Evolutionary conservation across 2,113 vertebrate genomes (phyloP), one percentile per base, ranked within the genome.

Genomic region (Oostethus manadensis): DNA sequence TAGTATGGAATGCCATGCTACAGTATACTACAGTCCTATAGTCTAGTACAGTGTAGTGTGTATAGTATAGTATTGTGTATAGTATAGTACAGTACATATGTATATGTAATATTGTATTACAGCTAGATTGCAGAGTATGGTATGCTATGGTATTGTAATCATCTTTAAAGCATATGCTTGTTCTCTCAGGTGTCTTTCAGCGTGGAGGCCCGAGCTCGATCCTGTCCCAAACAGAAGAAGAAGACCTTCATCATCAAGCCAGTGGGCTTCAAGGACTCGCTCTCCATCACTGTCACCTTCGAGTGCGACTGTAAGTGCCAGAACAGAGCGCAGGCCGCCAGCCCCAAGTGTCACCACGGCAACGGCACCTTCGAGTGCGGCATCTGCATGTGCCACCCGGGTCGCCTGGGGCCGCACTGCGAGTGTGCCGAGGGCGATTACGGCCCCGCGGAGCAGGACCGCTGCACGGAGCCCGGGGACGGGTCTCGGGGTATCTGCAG

Each of bases 161-260:
- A 21, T 50, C 44, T 26, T 50, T 26, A 3, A 23, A 23, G 3
- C n/a, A 4, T 3, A 13, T 46, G 42, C 17, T 47, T 33, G 26
- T 44, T 18, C 3, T 2, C 40, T 2, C 56, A 99, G 97, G 97
- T 98, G 57, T 97, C 92, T 44, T 99, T 99, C 85, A 96, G 89
- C 26, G 93, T 98, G 0, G 94, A 96, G 76, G 93, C 93, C 60
- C 92, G 93, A 63, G 93, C 93, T 0, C 91, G 93, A 0, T 94
- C 94, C 4, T 99, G 97, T 58, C 97, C 95, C 0, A 81, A 64
- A 51, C 77, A 94, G 64, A 89, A 48, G 63, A 80, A 89, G 68
- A 96, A 93, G 69, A 93, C 91, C 26, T 99, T 99, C 71, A 91
- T 93, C 62, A 94, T 99, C 77, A 99, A 99, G 73, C 97, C 97